Percentiles rank a stretch among this genome's conserved stretches.
These are phyloP conservation scores for Cathartes aura DNA, from an alignment of 2,113 vertebrate genomes.

Conservation along the genomic window DNA sequence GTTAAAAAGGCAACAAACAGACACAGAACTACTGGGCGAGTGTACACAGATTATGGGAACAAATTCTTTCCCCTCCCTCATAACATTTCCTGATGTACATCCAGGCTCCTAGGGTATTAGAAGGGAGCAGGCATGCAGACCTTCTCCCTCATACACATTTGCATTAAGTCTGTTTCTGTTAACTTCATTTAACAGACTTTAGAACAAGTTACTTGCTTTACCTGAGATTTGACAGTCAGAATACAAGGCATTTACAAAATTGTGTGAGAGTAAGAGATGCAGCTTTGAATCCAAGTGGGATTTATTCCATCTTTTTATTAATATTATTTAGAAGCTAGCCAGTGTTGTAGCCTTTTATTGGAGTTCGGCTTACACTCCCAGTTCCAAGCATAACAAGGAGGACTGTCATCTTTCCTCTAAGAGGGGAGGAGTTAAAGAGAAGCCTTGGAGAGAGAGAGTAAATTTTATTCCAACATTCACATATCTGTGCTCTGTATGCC, in stretches of 20 bases:
- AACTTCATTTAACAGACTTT: neutral
- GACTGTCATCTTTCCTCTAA: neutral
- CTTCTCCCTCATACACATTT: neutral
- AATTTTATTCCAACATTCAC: neutral
- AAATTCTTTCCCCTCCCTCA: neutral
- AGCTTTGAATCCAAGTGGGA: neutral
- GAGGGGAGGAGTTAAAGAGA: neutral
- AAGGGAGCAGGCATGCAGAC: neutral
- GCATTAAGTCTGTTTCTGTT: neutral
- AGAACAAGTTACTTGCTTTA: neutral
- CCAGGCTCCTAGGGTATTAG: neutral
- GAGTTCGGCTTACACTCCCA: neutral
- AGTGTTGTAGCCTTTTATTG: neutral
- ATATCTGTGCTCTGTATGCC: neutral
- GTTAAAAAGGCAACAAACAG: neutral
- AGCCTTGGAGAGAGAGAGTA: neutral
- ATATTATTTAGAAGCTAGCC: neutral
- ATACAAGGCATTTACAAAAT: neutral
- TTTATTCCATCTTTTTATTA: neutral
- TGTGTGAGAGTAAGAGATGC: neutral
- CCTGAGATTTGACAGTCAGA: neutral
- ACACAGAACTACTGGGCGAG: neutral
- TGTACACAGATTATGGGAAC: neutral
- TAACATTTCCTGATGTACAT: neutral
- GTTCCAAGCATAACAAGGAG: neutral